Percentiles rank a stretch among this genome's conserved stretches.
phyloP scores from a whole-genome alignment of 2,888 invertebrate genomes.

The Mycogona germanica region DNA sequence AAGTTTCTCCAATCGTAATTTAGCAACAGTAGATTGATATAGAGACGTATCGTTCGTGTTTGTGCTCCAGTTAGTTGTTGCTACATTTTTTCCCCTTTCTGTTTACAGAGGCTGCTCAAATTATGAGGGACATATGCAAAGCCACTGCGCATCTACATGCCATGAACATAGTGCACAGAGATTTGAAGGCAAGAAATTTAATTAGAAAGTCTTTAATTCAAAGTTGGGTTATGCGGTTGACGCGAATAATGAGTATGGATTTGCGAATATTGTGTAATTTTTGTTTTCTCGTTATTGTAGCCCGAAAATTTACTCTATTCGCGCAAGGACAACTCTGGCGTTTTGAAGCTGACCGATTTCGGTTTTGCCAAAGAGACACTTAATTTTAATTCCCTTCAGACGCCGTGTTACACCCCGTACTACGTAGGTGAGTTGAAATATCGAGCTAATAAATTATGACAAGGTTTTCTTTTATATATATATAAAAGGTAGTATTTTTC shows the following conservation, averaged over 20 bases:
- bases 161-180: slow-evolving; percentile 90
- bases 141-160: slow-evolving; percentile 90
- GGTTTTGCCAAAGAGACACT: slow-evolving; percentile 96
- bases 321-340: slow-evolving; percentile 41
- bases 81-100: slow-evolving; percentile 19
- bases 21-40: too few species aligned
- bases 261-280: slow-evolving; percentile 2
- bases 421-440: slow-evolving; percentile 64
- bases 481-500: too few species aligned
- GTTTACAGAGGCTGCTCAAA: slow-evolving; percentile 70
- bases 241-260: too few species aligned
- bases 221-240: too few species aligned
- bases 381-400: slow-evolving; percentile 77
- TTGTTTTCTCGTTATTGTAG: slow-evolving; percentile 25
- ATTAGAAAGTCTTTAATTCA: too few species aligned
- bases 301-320: slow-evolving; percentile 43
- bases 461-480: slow-evolving; percentile 14
- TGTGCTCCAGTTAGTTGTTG: background rate
- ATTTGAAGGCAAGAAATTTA: slow-evolving; percentile 98
- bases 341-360: slow-evolving; percentile 94
- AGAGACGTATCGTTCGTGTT: too few species aligned
- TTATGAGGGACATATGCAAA: slow-evolving; percentile 92
- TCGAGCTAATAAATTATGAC: background rate
- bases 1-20: too few species aligned
- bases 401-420: slow-evolving; percentile 98